Evolutionary conservation across 2,113 vertebrate genomes (phyloP), one percentile per base, ranked within the genome.

Genomic region (Pheucticus melanocephalus): DNA sequence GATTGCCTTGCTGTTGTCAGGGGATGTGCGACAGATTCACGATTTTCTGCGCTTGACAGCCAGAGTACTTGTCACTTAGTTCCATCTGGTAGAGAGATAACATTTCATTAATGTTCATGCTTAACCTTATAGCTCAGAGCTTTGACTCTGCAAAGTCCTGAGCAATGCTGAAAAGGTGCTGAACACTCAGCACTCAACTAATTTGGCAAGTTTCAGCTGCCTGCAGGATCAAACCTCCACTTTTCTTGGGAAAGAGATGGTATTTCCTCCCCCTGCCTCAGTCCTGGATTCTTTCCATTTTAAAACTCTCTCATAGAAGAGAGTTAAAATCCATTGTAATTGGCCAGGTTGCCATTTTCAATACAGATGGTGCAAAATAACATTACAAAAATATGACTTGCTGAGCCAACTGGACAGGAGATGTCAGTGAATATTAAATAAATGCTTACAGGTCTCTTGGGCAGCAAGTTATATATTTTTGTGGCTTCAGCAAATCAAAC

Each of bases 51-150:
- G 57, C 87, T 89, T 97, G 93, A 96, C 95, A 94, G 80, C 94
- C 94, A 92, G 94, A 95, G 92, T 92, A 95, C 88, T 97, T 97
- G 92, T 96, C 96, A 97, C 96, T 97, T 97, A 81, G 94, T 96
- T 97, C 94, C 96, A 97, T 97, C 96, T 97, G 97, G 95, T 91
- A 93, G 95, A 96, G 91, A 97, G 81, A 96, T 89, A 95, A 96
- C 94, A 93, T 97, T 97, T 97, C 91, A 96, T 97, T 97, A 97
- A 94, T 88, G 81, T 61, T 95, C 88, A 70, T 95, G 78, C 84
- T 97, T 94, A 96, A 92, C 92, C 92, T 95, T 96, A 96, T 78
- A 96, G 85, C 90, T 95, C 86, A 90, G 70, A 93, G 88, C 83
- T 91, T 89, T 78, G 81, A 94, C 94, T 95, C 81, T 79, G 81